Percentiles rank a stretch among this genome's conserved stretches.
phyloP scores from a whole-genome alignment of 2,113 vertebrate species.

The Anarrhichthys ocellatus region DNA sequence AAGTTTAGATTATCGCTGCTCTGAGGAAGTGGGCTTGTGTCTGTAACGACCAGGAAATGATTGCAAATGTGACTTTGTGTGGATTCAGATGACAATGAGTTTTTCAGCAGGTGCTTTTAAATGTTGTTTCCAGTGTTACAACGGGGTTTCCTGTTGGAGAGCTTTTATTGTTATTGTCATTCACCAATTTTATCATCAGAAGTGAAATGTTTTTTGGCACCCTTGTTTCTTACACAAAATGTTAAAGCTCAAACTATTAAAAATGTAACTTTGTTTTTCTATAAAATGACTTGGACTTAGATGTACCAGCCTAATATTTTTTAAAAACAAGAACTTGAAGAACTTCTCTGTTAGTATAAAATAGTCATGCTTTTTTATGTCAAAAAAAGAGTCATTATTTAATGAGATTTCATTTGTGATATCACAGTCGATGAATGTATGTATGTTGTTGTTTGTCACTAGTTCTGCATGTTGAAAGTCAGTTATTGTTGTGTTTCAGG shows the following conservation, averaged over 20 bases:
- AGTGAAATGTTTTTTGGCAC: neutral
- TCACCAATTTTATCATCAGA: neutral
- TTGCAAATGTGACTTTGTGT: neutral
- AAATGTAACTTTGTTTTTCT: neutral
- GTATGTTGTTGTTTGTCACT: neutral
- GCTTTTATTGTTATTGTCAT: neutral
- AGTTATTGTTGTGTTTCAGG: constrained; percentile 79
- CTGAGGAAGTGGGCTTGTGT: neutral
- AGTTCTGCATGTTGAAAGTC: constrained; percentile 2
- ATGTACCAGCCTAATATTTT: neutral
- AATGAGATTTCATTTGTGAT: neutral
- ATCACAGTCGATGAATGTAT: neutral
- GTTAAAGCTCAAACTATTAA: neutral
- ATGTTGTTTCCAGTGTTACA: neutral
- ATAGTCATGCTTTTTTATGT: neutral
- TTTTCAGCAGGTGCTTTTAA: neutral
- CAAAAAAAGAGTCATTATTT: neutral
- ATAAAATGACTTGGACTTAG: neutral
- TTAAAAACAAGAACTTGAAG: neutral
- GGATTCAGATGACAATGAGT: neutral
- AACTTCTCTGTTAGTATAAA: neutral
- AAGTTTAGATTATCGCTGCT: constrained; percentile 2
- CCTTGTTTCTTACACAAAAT: neutral
- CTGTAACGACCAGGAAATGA: constrained; percentile 3
- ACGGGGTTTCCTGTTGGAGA: neutral